A percentile compares a stretch with the other conserved stretches of the same genome.
phyloP scores from a whole-genome alignment of 2,113 vertebrate genomes.

The Cyprinus carpio region DNA sequence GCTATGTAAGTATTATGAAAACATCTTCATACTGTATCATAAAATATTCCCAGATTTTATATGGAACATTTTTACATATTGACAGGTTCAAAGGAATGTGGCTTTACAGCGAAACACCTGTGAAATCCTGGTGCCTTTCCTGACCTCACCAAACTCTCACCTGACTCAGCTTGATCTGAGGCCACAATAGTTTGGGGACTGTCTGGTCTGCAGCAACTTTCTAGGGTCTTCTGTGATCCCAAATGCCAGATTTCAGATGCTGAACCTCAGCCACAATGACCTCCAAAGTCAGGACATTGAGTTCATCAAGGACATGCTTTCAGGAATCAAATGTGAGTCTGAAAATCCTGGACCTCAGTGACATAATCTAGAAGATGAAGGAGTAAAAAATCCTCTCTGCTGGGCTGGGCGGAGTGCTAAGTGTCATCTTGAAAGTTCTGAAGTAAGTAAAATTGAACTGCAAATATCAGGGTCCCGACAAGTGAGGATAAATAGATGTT shows the following conservation, averaged over 20 bases:
- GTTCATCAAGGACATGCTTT: background rate
- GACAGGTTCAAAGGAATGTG: background rate
- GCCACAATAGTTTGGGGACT: background rate
- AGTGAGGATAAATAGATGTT: background rate
- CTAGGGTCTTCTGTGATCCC: background rate
- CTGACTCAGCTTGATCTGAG: constrained; percentile 15
- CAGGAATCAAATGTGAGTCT: background rate
- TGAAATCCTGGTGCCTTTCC: background rate
- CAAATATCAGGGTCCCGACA: background rate
- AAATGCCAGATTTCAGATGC: background rate
- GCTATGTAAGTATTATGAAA: constrained; percentile 34
- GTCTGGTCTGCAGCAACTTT: background rate
- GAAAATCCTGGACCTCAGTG: constrained; percentile 13
- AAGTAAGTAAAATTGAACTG: background rate
- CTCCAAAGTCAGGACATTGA: background rate
- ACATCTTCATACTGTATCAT: background rate
- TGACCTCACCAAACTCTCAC: background rate
- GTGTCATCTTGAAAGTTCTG: constrained; percentile 18
- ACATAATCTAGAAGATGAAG: background rate
- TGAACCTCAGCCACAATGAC: background rate
- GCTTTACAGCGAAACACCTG: constrained; percentile 1
- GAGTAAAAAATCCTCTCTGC: background rate
- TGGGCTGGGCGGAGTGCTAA: background rate
- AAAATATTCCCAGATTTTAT: background rate
- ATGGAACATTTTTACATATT: background rate